Base-by-base conservation (phyloP, 2,113 vertebrate genomes). In the Gyps fulvus region DNA sequence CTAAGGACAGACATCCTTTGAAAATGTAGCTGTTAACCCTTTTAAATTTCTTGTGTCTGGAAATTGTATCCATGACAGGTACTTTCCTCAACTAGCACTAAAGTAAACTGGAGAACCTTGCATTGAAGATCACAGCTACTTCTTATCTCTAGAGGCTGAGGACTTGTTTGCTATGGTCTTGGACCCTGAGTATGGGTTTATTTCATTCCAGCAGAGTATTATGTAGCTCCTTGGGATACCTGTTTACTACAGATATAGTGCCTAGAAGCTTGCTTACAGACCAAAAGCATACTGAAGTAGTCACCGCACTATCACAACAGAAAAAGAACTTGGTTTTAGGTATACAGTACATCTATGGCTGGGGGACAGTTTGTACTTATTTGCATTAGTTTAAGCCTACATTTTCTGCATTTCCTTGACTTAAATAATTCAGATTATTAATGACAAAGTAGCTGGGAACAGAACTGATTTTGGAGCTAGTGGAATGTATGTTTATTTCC, bases 311-410 rank as follows among this genome's bases (percentile, higher is more conserved):
- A 71, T 32, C n/a, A 61, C 11, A 52, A 26, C 16, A 79, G 57
- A 80, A 73, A 21, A 6, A 83, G 72, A 70, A 69, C 14, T 16
- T 80, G 14, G 6, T 2, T 85, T 83, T 71, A 67, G 29, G 23
- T 45, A 45, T 32, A 45, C 3, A 38, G 2, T 31, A 52, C 31
- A 59, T 47, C 20, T 29, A 3, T 47, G 26, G 13, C 2, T 19
- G 4, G 1, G 18, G 7, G 71, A 45, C 10, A 71, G 9, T 34
- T 45, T 0, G 0, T 25, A 11, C 11, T 50, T 10, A 42, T 55
- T 77, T 2, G 0, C 16, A n/a, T 65, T 52, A 76, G 5, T 13
- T 17, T 82, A 13, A 83, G 22, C 3, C 29, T 54, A 49, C 1
- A 16, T 36, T 63, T 78, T 87, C n/a, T 49, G 18, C 26, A 16